phyloP scores from a whole-genome alignment of 2,888 invertebrate genomes.

The Trissoscelio sp. region DNA sequence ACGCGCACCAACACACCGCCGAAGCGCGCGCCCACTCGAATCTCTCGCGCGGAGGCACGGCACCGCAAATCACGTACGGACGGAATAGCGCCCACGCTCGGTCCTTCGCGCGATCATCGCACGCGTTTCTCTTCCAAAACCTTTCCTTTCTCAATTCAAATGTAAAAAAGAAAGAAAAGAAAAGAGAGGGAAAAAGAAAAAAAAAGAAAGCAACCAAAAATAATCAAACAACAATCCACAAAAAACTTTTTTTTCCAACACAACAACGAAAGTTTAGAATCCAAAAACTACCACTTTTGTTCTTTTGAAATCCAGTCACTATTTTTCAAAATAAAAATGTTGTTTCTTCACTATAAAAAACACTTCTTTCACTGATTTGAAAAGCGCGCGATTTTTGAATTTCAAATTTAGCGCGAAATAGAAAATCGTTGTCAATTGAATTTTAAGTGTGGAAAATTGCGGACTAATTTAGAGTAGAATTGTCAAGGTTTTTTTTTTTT shows the following conservation, averaged over 20 bases:
- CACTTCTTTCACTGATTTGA: neutral
- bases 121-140: conserved; percentile 57
- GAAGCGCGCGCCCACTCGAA: conserved; percentile 71
- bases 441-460: too few species aligned
- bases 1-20: conserved; percentile 71
- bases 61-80: conserved; percentile 68
- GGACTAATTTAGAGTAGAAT: too few species aligned
- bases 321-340: too few species aligned
- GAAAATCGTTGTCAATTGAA: too few species aligned
- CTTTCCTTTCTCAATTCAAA: conserved; percentile 30
- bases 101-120: conserved; percentile 62
- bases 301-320: too few species aligned
- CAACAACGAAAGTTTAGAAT: neutral
- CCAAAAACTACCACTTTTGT: neutral
- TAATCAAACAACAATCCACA: neutral
- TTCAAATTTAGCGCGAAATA: neutral
- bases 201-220: too few species aligned
- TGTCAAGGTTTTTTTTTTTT: too few species aligned
- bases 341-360: too few species aligned
- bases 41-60: conserved; percentile 70
- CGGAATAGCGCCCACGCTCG: conserved; percentile 68
- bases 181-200: neutral
- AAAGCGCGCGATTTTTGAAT: conserved; percentile 20
- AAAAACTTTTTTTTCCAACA: neutral
- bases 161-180: neutral